phyloP scores from a whole-genome alignment of 2,113 vertebrate genomes.

The Tonatia bakeri region DNA sequence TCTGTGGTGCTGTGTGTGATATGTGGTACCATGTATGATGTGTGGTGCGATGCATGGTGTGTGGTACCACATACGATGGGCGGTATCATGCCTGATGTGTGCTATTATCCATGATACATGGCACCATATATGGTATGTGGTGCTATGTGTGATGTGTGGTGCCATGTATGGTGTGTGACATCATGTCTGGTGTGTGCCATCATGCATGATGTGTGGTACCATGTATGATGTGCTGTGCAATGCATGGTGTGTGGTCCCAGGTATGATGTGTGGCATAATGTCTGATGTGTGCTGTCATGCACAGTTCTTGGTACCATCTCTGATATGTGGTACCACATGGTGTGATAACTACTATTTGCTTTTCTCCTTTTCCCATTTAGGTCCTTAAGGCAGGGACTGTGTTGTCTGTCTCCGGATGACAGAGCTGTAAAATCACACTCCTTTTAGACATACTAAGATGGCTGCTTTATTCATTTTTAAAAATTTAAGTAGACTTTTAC shows the following conservation, averaged over 20 bases:
- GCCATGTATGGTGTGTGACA: neutral
- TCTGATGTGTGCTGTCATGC: neutral
- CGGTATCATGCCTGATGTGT: too few species aligned
- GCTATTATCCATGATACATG: too few species aligned
- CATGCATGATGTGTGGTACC: too few species aligned
- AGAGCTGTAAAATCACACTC: neutral
- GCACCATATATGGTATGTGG: neutral
- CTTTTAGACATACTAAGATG: neutral
- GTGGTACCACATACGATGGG: neutral
- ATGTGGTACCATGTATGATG: neutral
- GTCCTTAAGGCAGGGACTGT: neutral
- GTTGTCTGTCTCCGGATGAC: neutral
- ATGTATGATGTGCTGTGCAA: neutral
- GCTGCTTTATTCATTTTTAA: neutral
- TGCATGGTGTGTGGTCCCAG: neutral
- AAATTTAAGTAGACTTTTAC: neutral
- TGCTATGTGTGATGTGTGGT: neutral
- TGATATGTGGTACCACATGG: neutral
- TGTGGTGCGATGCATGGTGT: neutral
- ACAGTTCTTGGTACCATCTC: neutral
- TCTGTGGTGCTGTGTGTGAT: neutral
- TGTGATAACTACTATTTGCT: neutral
- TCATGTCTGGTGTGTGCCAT: too few species aligned
- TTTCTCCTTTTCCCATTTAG: neutral
- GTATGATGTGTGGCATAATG: too few species aligned